Base-by-base conservation (phyloP, 2,113 vertebrate species). In the Gila orcuttii region DNA sequence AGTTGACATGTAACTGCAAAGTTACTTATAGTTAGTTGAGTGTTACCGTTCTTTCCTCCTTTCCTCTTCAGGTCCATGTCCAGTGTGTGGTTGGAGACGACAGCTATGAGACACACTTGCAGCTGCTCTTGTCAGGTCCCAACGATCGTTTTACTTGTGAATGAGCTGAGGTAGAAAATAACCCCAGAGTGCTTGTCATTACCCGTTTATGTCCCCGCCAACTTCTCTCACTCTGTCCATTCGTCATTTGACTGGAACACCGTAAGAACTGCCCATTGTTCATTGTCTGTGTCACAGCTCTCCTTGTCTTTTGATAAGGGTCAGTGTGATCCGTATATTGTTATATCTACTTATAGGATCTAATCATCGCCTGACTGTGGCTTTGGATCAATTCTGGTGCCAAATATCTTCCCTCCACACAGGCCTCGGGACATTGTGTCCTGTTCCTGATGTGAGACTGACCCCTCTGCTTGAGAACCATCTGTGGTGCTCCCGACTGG, bases 351-450 rank as follows among this genome's bases (percentile, higher is more conserved):
- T 84, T 88, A 84, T 33, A 78, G 55, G 45, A 75, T 74, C 31
- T 81, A 71, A 59, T 86, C 76, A 75, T 84, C 69, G 79, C 64
- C 85, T 52, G 75, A 87, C 81, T 68, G 82, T 74, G 68, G 75
- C 84, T 83, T 79, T 83, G 62, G 75, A 69, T 86, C 11, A 45
- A 57, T 85, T 85, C 79, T 77, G 4, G n/a, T 91, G 91, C 92
- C 93, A 93, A 89, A 87, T 88, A 69, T 66, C 88, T 86, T 88
- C 78, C 69, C 87, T 86, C 62, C 91, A 55, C 62, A 82, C 87
- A 71, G 52, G 69, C 75, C 84, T 84, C 89, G 7, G 77, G 81
- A 86, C 84, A 90, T 90, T 87, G 80, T 83, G 89, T 79, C 79
- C 85, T 91, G 89, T 89, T 91, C 89, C 90, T 74, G 84, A 88